phyloP scores from a whole-genome alignment of 2,113 vertebrate species.

The Callospermophilus lateralis region DNA sequence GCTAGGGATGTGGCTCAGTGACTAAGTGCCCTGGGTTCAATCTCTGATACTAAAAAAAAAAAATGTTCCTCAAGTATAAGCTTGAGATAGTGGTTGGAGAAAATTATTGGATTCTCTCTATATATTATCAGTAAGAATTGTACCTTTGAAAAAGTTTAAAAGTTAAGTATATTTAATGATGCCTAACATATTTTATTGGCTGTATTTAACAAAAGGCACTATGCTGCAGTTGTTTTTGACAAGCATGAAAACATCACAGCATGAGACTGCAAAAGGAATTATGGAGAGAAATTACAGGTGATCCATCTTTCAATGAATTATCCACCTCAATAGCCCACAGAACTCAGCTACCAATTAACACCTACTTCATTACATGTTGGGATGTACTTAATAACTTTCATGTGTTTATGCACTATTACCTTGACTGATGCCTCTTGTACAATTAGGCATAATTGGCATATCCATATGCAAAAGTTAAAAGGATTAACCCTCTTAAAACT shows the following conservation, averaged over 20 bases:
- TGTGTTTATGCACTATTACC: slow-evolving; percentile 99
- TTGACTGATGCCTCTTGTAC: slow-evolving; percentile 98
- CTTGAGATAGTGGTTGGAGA: slow-evolving; percentile 80
- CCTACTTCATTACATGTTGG: slow-evolving; percentile 97
- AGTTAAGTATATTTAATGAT: slow-evolving; percentile 95
- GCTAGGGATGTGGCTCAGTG: no score
- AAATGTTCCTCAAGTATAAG: slow-evolving; percentile 73
- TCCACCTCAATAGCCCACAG: slow-evolving; percentile 96
- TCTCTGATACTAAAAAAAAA: no score
- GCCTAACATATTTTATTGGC: slow-evolving; percentile 94
- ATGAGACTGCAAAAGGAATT: slow-evolving; percentile 95
- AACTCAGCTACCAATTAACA: slow-evolving; percentile 98
- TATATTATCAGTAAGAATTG: slow-evolving; percentile 85
- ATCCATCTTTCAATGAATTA: slow-evolving; percentile 95
- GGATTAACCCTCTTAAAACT: slow-evolving; percentile 99
- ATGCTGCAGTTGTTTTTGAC: slow-evolving; percentile 94
- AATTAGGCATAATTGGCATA: slow-evolving; percentile 99
- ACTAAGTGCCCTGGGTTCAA: no score
- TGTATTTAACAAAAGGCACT: slow-evolving; percentile 94
- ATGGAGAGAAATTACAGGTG: slow-evolving; percentile 95
- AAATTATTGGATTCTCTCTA: slow-evolving; percentile 85
- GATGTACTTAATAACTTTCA: slow-evolving; percentile 96
- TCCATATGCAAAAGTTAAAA: slow-evolving; percentile 99
- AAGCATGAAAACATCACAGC: slow-evolving; percentile 95
- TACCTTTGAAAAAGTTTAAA: slow-evolving; percentile 93